Conservation (phyloP, 2,113 vertebrate genomes). For the Probosciger aterrimus region DNA sequence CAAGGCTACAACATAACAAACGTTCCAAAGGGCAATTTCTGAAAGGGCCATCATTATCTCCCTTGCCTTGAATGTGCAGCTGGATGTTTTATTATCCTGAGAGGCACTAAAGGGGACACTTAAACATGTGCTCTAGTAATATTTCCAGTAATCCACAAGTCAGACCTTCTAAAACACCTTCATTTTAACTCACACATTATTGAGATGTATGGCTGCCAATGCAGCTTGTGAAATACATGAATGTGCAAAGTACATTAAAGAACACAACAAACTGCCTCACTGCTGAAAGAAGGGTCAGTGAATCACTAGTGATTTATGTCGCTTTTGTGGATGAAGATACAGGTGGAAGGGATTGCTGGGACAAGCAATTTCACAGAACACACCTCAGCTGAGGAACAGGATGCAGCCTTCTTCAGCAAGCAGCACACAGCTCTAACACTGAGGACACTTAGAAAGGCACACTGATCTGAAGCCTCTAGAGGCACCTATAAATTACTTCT, state of each 20-base stretch:
- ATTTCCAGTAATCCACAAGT: not conserved
- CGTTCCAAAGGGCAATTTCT: not conserved
- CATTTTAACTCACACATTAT: not conserved
- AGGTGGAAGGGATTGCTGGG: not conserved
- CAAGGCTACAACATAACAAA: not conserved
- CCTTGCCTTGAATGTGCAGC: not conserved
- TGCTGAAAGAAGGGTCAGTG: not conserved
- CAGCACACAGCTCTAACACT: not conserved
- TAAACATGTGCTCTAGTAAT: fast-evolving
- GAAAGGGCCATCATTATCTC: not conserved
- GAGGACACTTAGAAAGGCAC: not conserved
- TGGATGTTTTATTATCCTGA: not conserved
- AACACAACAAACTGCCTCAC: not conserved
- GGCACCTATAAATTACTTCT: not conserved
- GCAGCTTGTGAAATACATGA: not conserved
- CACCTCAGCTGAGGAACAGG: not conserved
- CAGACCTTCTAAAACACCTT: not conserved
- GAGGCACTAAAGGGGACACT: not conserved
- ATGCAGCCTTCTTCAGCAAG: not conserved
- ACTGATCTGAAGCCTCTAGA: not conserved
- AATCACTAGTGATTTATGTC: not conserved
- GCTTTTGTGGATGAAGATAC: not conserved
- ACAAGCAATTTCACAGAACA: not conserved
- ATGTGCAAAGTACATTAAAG: not conserved
- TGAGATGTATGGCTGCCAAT: not conserved